Base-by-base conservation (phyloP, 2,888 invertebrate species). In the Notocelia uddmanniana region DNA sequence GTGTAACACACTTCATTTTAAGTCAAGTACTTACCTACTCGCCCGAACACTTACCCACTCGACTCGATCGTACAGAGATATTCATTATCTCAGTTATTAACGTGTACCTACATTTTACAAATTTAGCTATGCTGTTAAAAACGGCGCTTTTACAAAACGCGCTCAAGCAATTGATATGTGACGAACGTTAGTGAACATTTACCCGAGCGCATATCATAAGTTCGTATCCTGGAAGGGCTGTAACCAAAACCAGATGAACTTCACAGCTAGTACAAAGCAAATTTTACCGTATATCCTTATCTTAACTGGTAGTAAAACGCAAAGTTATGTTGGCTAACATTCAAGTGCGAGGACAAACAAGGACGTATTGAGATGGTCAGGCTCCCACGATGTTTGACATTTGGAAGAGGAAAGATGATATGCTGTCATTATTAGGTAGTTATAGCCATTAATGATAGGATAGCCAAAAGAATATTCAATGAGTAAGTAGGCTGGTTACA, bases 351-450 rank as follows among this genome's bases (percentile, higher is more conserved):
- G 83, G 84, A 80, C 81, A 86, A 83, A 88, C 80, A 85, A 83
- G 80, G 84, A 78, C 62, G 73, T 80, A 84, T 89, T 90, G 89
- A 87, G 89, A 80, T 87, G 89, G 88, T 88, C 88, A 89, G 86
- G 89, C 86, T 90, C 90, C 90, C 90, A 90, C 90, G 90, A 85
- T 77, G 76, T 75, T 80, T 82, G 81, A 83, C 80, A 76, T 76
- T 58, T 70, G 71, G 60, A 69, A 60, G 31, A 58, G 62, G 26
- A 41, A 45, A 55, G 69, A 69, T 69, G 19, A 69, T 57, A 55
- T 48, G 48, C 34, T 54, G 59, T 67, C 52, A 60, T 72, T 23
- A 72, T 72, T 67, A 55, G 48, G 45, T 67, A 55, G 19, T 68
- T 69, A 69, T 41, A 10, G 41, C 37, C 50, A 41, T 31, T 45